Base-by-base conservation (phyloP, 2,797 vertebrate species). In the Spinus pinus region DNA sequence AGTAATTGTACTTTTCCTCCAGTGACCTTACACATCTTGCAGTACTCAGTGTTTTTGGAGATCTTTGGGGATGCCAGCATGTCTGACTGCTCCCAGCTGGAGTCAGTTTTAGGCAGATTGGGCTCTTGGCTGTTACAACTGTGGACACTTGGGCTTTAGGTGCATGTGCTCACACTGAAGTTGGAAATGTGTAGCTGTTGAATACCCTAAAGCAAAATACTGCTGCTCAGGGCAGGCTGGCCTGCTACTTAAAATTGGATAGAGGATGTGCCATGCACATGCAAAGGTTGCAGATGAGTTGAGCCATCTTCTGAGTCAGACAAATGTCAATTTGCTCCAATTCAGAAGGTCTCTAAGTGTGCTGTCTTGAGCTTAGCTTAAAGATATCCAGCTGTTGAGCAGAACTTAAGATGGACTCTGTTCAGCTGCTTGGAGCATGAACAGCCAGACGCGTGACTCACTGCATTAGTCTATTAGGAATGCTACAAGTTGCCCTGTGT, bases 61-160 rank as follows among this genome's bases (percentile, higher is more conserved):
- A 13, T 33, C 50, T 30, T 19, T 15, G 25, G 47, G 50, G 46
- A 9, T 61, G 33, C 21, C 22, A 9, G 37, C 14, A 4, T 24
- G 15, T 35, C 16, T 51, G 62, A 72, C 6, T 35, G 10, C 49
- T 70, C 25, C 16, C 35, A 30, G 22, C 35, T 14, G 1, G 7
- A 60, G 57, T n/a, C 54, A 18, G 18, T 18, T 71, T 69, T 65
- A 58, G 66, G 20, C 0, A 0, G 12, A 28, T 4, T 10, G 8
- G 2, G 15, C 46, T 28, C 42, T 56, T 71, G 10, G 30, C 49
- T 51, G 15, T 54, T 37, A 18, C 0, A 0, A 33, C 37, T 65
- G 58, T 3, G 4, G 35, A 57, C 4, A 0, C 20, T 46, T 79
- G 70, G 65, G 65, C 39, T 61, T 25, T 12, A 41, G 73, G 16